Conservation (phyloP, 2,113 vertebrate species). For the Myotis yumanensis region DNA sequence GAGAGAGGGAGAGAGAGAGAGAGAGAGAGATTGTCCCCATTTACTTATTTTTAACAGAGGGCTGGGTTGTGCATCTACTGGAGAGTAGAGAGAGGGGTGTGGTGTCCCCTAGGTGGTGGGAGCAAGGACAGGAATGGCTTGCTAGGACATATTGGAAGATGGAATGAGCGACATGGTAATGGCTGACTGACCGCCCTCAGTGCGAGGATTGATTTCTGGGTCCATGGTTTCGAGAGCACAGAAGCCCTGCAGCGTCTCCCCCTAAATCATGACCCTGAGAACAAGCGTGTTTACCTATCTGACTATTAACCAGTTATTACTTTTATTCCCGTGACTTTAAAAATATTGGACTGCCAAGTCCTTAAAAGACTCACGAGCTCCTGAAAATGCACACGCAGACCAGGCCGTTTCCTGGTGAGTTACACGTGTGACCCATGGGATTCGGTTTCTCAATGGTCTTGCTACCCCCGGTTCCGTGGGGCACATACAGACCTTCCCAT, state of each 20-base stretch:
- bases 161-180: rapidly evolving
- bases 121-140: rapidly evolving
- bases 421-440: rapidly evolving
- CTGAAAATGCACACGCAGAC: rapidly evolving
- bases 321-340: background rate
- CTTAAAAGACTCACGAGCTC: background rate
- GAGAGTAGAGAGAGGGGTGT: background rate
- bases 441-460: rapidly evolving
- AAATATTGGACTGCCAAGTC: background rate
- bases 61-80: background rate
- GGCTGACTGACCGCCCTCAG: background rate
- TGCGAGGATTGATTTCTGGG: rapidly evolving
- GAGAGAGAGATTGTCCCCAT: background rate
- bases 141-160: rapidly evolving
- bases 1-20: too few species aligned
- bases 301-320: background rate
- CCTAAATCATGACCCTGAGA: background rate
- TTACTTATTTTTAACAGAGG: background rate
- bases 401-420: rapidly evolving
- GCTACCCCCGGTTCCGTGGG: too few species aligned
- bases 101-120: background rate
- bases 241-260: background rate
- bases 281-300: background rate
- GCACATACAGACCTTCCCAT: rapidly evolving
- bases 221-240: too few species aligned